phyloP scores from a whole-genome alignment of 2,113 vertebrate species.

The Rhabdornis inornatus region DNA sequence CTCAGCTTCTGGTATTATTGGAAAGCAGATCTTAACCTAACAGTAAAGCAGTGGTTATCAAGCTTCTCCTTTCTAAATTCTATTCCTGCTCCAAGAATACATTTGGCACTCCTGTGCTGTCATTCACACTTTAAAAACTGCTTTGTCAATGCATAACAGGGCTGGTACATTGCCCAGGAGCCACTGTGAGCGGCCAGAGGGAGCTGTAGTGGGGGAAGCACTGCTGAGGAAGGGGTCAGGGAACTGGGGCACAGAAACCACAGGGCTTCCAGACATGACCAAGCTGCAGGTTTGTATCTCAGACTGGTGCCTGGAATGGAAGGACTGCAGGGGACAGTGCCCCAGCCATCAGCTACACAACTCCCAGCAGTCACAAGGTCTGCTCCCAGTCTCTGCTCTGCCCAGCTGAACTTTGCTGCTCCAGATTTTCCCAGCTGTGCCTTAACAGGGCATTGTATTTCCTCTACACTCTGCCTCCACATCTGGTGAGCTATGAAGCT shows the following conservation, averaged over 20 bases:
- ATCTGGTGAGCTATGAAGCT: background rate
- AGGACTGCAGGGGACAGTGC: background rate
- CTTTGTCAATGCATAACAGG: background rate
- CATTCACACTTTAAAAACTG: background rate
- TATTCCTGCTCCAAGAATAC: background rate
- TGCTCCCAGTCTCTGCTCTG: background rate
- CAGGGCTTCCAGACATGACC: background rate
- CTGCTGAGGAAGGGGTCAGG: background rate
- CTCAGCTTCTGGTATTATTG: background rate
- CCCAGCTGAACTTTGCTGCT: background rate
- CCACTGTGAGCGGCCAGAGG: background rate
- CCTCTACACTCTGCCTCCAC: background rate
- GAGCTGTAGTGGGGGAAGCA: rapidly evolving
- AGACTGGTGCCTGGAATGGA: background rate
- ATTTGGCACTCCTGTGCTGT: background rate
- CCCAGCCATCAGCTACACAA: background rate
- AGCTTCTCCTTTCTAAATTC: background rate
- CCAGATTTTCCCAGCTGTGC: background rate
- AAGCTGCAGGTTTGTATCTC: background rate
- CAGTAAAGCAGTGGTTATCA: background rate
- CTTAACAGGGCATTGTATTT: background rate
- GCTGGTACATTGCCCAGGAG: background rate
- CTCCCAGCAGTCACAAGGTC: background rate
- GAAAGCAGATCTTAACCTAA: background rate
- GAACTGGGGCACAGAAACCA: background rate